A percentile compares a stretch with the other conserved stretches of the same genome.
Evolutionary conservation across 2,113 vertebrate species (phyloP).

Genomic region (Sapayoa aenigma): DNA sequence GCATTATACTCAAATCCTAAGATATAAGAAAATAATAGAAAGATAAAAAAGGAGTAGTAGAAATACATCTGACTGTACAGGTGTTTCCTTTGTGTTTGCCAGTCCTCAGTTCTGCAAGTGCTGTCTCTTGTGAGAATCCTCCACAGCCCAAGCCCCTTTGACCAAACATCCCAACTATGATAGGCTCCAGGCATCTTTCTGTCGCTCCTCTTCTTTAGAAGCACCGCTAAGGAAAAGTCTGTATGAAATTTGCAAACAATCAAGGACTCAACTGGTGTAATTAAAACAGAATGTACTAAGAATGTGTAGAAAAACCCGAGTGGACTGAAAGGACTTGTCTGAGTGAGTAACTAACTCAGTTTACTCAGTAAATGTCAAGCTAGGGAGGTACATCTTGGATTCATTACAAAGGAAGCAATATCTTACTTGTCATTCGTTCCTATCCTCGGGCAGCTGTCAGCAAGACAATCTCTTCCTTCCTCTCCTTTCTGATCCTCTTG

Average conservation of each 20-base stretch:
- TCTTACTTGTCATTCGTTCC: constrained; percentile 50
- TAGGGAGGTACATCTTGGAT: constrained; percentile 53
- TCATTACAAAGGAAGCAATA: constrained; percentile 66
- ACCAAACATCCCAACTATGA: constrained; percentile 41
- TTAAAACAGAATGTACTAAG: constrained; percentile 58
- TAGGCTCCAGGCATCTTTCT: constrained; percentile 38
- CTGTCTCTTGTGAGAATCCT: constrained; percentile 22
- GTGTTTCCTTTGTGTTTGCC: constrained; percentile 20
- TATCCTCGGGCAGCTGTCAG: constrained; percentile 55
- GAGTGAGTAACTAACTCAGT: background rate
- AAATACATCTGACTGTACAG: background rate
- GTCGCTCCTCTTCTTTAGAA: constrained; percentile 31
- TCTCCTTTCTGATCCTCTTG: constrained; percentile 52
- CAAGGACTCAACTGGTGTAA: constrained; percentile 35
- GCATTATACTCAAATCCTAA: background rate
- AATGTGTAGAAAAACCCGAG: constrained; percentile 24
- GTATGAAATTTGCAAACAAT: constrained; percentile 51
- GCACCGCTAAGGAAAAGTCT: constrained; percentile 29
- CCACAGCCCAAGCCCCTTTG: background rate
- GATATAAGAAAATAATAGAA: background rate
- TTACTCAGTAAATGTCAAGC: constrained; percentile 25
- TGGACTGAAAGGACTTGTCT: constrained; percentile 24
- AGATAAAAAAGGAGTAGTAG: background rate
- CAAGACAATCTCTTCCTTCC: constrained; percentile 65
- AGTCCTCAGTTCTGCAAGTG: constrained; percentile 6